These are phyloP conservation scores for Patella pellucida DNA, from an alignment of 2,888 invertebrate genomes.

Conservation along the genomic window DNA sequence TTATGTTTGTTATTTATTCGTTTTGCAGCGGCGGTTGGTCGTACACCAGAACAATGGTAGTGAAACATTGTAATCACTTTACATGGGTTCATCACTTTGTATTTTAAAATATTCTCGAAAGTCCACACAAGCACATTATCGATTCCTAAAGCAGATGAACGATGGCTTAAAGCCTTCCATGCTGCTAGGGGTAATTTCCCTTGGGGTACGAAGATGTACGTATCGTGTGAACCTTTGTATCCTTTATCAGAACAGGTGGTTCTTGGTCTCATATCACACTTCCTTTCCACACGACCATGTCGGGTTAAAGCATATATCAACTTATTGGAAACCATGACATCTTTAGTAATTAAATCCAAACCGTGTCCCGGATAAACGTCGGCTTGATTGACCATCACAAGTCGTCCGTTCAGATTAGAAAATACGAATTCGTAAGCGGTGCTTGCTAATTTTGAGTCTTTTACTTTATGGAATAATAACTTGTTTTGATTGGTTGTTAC, in stretches of 20 bases:
- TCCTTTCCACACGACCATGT: constrained; percentile 15
- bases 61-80: constrained; percentile 21
- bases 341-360: constrained; percentile 12
- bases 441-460: not conserved
- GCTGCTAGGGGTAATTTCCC: not conserved
- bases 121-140: constrained; percentile 21
- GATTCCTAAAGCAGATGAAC: constrained; percentile 1
- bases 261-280: constrained; percentile 19
- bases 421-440: constrained; percentile 16
- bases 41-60: constrained; percentile 21
- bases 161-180: not conserved
- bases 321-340: not conserved
- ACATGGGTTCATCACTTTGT: constrained; percentile 24
- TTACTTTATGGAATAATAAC: constrained; percentile 7
- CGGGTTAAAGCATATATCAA: constrained; percentile 21
- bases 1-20: too few relatives aligned
- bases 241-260: not conserved
- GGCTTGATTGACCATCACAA: constrained; percentile 23
- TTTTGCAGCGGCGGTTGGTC: too few relatives aligned
- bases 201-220: constrained; percentile 19
- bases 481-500: not conserved
- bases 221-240: constrained; percentile 22
- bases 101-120: constrained; percentile 17
- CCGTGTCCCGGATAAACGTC: constrained; percentile 22
- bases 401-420: constrained; percentile 11